Conservation (phyloP, 2,113 vertebrate genomes). For the Hiodon tergisus region DNA sequence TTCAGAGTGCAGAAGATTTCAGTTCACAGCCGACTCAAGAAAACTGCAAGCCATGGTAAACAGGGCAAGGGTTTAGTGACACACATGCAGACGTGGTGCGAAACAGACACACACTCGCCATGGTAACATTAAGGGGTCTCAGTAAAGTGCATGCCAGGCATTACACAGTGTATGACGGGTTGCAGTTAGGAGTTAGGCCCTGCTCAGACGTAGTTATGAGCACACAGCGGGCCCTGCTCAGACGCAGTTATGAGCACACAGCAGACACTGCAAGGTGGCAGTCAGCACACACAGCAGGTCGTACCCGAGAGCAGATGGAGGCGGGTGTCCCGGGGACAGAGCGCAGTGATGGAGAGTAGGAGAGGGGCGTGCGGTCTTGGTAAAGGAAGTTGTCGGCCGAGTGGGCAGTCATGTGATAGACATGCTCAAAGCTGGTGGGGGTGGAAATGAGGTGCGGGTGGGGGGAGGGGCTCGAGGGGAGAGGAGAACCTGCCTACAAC, state of each 20-base stretch:
- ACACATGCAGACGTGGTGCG: neutral
- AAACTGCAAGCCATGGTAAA: neutral
- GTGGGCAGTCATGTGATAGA: conserved; percentile 84
- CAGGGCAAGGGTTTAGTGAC: neutral
- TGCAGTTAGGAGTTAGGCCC: no score
- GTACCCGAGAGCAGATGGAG: conserved; percentile 70
- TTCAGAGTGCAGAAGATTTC: no score
- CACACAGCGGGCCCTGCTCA: no score
- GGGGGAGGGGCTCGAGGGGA: conserved; percentile 61
- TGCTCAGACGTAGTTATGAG: no score
- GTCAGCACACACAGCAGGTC: conserved; percentile 32
- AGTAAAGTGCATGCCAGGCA: no score
- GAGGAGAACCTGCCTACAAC: conserved; percentile 68
- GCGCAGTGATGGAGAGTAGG: conserved; percentile 63
- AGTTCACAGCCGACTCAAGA: neutral
- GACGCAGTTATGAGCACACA: conserved; percentile 52
- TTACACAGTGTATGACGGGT: no score
- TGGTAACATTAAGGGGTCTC: no score
- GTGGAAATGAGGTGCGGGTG: conserved; percentile 73
- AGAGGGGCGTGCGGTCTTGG: conserved; percentile 66
- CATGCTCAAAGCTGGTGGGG: conserved; percentile 81
- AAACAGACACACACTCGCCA: neutral
- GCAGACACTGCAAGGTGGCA: conserved; percentile 59
- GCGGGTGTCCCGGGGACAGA: conserved; percentile 63
- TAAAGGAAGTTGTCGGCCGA: conserved; percentile 80